Percentiles rank a stretch among this genome's conserved stretches.
Evolutionary conservation across 2,888 invertebrate species (phyloP).

Genomic region (Standfussiana lucernea): DNA sequence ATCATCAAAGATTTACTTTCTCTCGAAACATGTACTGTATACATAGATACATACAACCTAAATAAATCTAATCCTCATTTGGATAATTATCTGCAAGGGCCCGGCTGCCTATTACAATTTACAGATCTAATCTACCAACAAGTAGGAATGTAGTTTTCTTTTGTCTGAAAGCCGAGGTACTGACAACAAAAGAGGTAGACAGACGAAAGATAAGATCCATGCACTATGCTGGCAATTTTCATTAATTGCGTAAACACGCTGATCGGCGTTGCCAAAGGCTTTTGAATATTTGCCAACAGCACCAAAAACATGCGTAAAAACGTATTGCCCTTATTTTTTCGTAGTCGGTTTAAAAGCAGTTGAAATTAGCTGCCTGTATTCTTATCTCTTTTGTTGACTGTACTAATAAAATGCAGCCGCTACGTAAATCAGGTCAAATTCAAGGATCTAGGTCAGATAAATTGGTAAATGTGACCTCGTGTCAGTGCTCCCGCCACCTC

Average conservation of each 20-base stretch:
- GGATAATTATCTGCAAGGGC: slow-evolving; percentile 41
- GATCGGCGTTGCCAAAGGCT: not conserved
- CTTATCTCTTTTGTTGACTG: slow-evolving; percentile 37
- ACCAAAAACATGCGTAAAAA: not conserved
- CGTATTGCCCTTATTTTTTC: not conserved
- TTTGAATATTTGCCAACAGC: not conserved
- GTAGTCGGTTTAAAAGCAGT: not conserved
- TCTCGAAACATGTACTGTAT: slow-evolving; percentile 42
- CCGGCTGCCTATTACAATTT: slow-evolving; percentile 30
- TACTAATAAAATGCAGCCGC: slow-evolving; percentile 37
- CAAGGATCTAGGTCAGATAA: slow-evolving; percentile 53
- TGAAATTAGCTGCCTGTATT: not conserved
- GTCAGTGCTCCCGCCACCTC: slow-evolving; percentile 31
- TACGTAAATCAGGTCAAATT: slow-evolving; percentile 48
- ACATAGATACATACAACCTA: slow-evolving; percentile 23
- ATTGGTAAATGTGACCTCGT: slow-evolving; percentile 22
- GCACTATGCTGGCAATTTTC: not conserved
- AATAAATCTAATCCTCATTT: slow-evolving; percentile 35
- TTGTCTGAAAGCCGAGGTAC: slow-evolving; percentile 3
- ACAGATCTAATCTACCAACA: slow-evolving; percentile 54
- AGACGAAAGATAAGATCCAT: slow-evolving; percentile 1
- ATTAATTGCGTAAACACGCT: not conserved
- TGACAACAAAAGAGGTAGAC: slow-evolving; percentile 20
- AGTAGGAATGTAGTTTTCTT: slow-evolving; percentile 56
- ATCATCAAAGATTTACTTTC: slow-evolving; percentile 37